Base-by-base conservation (phyloP, 2,888 invertebrate species). In the Philonicus albiceps region DNA sequence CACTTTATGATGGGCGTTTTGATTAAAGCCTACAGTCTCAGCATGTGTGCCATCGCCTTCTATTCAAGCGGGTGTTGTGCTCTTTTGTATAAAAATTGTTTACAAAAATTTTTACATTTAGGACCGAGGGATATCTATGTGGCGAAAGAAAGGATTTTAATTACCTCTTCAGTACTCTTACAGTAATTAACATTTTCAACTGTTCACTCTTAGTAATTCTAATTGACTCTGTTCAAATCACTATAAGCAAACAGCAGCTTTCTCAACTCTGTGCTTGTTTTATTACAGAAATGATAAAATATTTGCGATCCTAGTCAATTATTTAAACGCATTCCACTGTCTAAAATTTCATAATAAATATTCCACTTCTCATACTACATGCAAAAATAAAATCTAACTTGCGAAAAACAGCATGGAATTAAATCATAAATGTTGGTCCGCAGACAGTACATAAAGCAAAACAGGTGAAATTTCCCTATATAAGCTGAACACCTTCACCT, bases 1-100 rank as follows among this genome's bases (percentile, higher is more conserved):
- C 30, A 43, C 22, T 19, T 43, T 37, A 78, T 43, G 49, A 27
- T 49, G 78, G 78, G 78, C 78, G 78, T 78, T 78, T 78, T 78
- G 78, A 78, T 78, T 78, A 78, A 49, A 78, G 78, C 78, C 78
- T 43, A 78, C 78, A 78, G 78, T 78, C 40, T 49, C 78, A 78
- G 78, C 43, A 49, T 43, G 78, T 78, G 49, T 43, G 22, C 22
- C 40, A 40, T 8, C 34, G 37, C 40, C 19, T 76, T 30, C 43
- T 49, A 78, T 43, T 43, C 30, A 78, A 27, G 22, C 22, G 49
- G 16, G 78, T 43, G 49, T 78, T 78, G 78, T 78, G 13, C 30
- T 27, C 27, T 49, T 78, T 78, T 78, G 49, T 78, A 78, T 78
- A 49, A 78, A n/a, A 78, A 78, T 27, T 78, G 78, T 78, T 78